Evolutionary conservation across 2,888 invertebrate species (phyloP).

Genomic region (Nephrotoma guestfalica): DNA sequence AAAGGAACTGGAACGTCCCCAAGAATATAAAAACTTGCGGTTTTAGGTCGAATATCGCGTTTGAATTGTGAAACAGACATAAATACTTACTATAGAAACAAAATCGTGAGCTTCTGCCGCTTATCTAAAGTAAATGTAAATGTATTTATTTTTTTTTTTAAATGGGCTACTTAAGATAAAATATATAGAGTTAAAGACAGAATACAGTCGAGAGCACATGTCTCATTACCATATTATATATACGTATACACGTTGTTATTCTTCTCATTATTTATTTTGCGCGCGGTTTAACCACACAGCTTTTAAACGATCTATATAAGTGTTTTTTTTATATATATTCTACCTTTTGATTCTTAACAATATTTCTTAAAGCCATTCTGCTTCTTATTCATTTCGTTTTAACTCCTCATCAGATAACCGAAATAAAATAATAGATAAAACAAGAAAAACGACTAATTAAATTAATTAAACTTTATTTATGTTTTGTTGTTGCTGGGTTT

Average conservation of each 20-base stretch:
- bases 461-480: slow-evolving; percentile 2
- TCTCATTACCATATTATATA: not conserved
- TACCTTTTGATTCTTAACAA: not conserved
- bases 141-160: not conserved
- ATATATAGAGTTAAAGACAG: not conserved
- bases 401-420: slow-evolving; percentile 1
- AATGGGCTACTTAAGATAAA: not conserved
- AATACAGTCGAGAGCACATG: not conserved
- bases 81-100: not conserved
- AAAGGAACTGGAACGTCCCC: not conserved
- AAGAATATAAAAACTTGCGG: not conserved
- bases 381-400: not conserved
- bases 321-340: not conserved
- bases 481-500: not conserved
- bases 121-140: not conserved
- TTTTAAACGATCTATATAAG: not conserved
- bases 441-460: slow-evolving; percentile 4
- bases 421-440: slow-evolving; percentile 2
- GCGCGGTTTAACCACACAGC: not conserved
- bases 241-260: not conserved
- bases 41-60: not conserved
- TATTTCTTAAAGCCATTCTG: not conserved
- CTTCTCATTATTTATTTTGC: not conserved
- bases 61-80: not conserved
- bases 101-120: not conserved